Evolutionary conservation across 2,888 invertebrate genomes (phyloP).

Genomic region (Lissonota sp.): DNA sequence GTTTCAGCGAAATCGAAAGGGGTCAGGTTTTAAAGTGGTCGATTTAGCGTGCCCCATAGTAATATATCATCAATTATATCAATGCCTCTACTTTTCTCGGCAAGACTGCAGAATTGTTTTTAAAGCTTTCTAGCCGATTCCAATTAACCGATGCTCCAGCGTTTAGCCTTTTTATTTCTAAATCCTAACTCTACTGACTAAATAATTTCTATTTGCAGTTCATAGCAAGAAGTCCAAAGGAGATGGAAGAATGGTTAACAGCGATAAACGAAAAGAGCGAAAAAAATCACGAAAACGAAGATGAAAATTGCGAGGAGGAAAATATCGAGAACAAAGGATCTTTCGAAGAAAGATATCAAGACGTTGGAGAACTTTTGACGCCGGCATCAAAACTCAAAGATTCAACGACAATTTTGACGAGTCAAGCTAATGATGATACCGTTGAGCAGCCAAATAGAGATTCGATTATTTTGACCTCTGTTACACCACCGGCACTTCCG

Average conservation of each 20-base stretch:
- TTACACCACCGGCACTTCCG: conserved; percentile 71
- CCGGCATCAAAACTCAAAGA: conserved; percentile 23
- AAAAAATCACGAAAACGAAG: conserved; percentile 45
- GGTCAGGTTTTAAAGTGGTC: too few relatives aligned
- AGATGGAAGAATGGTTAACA: conserved; percentile 81
- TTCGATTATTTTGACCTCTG: conserved; percentile 18
- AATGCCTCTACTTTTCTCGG: too few relatives aligned
- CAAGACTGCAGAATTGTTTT: too few relatives aligned
- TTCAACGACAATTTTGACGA: not conserved
- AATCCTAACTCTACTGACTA: not conserved
- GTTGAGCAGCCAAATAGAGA: conserved; percentile 13
- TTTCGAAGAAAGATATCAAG: conserved; percentile 69
- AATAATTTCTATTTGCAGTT: conserved; percentile 70
- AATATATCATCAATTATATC: too few relatives aligned
- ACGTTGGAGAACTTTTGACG: conserved; percentile 54
- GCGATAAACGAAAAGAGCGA: conserved; percentile 70
- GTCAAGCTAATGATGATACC: not conserved
- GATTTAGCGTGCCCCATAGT: too few relatives aligned
- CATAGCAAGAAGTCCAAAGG: conserved; percentile 75
- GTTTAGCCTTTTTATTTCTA: too few relatives aligned
- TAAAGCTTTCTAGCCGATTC: too few relatives aligned
- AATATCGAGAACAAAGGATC: conserved; percentile 32
- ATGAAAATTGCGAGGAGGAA: conserved; percentile 15
- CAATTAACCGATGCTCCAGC: too few relatives aligned
- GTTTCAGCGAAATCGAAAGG: too few relatives aligned